Conservation (phyloP, 1,140 invertebrate genomes). For the Drosophila neocordata region DNA sequence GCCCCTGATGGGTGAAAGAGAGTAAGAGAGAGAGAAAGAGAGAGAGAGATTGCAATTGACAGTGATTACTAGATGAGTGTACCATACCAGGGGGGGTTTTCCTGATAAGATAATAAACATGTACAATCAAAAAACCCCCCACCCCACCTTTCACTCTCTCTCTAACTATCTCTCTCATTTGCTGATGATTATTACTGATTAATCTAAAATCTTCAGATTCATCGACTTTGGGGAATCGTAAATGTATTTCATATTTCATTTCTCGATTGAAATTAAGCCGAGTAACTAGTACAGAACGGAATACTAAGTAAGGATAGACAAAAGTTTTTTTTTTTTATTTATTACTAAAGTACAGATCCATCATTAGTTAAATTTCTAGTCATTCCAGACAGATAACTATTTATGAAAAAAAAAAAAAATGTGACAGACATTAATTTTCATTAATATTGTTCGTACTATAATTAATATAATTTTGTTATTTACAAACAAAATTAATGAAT, state of each 20-base stretch:
- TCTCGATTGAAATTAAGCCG: neutral
- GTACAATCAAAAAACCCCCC: constrained; percentile 4
- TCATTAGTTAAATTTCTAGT: neutral
- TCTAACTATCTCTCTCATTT: neutral
- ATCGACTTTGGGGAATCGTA: neutral
- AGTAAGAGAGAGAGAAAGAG: constrained; percentile 31
- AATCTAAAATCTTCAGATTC: constrained; percentile 69
- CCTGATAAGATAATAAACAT: constrained; percentile 70
- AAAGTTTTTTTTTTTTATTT: no score
- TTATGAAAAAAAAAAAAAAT: no score
- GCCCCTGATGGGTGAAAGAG: constrained; percentile 6
- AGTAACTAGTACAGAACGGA: neutral
- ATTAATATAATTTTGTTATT: neutral
- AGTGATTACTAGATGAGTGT: constrained; percentile 43
- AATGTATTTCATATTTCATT: neutral
- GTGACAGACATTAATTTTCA: no score
- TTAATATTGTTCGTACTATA: no score
- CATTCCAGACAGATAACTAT: neutral
- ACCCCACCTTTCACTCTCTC: neutral
- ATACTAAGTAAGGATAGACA: neutral
- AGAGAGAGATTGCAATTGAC: constrained; percentile 12
- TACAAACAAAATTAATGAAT: neutral
- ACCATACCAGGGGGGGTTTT: constrained; percentile 26
- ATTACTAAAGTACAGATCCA: no score
- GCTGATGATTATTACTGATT: constrained; percentile 58